Conservation (phyloP, 1,140 invertebrate genomes). For the Sipha flava region DNA sequence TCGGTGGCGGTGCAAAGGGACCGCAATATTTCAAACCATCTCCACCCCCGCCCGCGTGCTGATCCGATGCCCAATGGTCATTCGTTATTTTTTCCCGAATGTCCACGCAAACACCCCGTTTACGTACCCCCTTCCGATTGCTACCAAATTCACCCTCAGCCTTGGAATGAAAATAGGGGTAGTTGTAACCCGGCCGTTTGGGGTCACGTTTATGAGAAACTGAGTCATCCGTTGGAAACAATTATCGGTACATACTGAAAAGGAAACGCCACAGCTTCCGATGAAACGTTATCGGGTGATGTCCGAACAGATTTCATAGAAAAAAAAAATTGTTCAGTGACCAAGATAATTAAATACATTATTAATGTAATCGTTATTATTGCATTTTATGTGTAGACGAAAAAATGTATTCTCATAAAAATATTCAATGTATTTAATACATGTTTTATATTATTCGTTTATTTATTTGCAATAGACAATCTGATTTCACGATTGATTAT, state of each 20-base stretch:
- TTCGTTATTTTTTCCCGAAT: constrained; percentile 32
- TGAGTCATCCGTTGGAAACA: constrained; percentile 32
- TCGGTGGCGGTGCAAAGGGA: constrained; percentile 1
- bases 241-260: background rate
- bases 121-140: constrained; percentile 26
- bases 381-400: too few relatives aligned
- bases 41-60: background rate
- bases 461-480: too few relatives aligned
- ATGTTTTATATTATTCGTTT: too few relatives aligned
- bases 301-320: background rate
- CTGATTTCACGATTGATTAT: too few relatives aligned
- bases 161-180: constrained; percentile 27
- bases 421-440: too few relatives aligned
- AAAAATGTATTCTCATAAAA: too few relatives aligned
- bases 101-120: constrained; percentile 32
- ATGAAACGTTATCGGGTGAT: background rate
- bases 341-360: too few relatives aligned
- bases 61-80: constrained; percentile 7
- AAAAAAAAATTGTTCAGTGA: too few relatives aligned
- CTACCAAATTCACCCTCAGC: background rate
- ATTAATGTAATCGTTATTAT: too few relatives aligned
- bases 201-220: constrained; percentile 28
- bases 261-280: background rate
- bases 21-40: constrained; percentile 29
- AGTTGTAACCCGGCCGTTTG: background rate